Evolutionary conservation across 2,888 invertebrate species (phyloP).

Genomic region (Eupeodes latifasciatus): DNA sequence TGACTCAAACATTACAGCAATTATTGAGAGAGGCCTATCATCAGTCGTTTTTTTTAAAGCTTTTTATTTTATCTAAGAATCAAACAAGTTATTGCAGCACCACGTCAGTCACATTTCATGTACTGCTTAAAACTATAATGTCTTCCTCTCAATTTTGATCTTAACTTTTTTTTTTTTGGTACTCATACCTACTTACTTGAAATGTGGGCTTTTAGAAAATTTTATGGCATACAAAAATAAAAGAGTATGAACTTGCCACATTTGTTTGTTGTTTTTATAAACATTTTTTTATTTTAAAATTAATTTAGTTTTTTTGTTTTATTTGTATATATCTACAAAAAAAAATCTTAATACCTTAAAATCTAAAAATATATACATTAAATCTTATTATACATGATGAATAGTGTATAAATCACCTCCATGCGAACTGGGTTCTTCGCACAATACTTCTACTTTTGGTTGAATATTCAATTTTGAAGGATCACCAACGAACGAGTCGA

Average conservation of each 20-base stretch:
- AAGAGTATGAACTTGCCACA: not conserved
- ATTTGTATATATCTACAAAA: not conserved
- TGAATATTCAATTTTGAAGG: constrained; percentile 25
- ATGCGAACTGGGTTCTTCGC: constrained; percentile 27
- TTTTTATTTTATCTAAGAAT: too few species aligned
- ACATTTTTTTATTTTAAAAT: constrained; percentile 19
- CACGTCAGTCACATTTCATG: too few species aligned
- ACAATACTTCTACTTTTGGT: constrained; percentile 62
- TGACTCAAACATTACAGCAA: too few species aligned
- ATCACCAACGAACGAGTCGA: constrained; percentile 1
- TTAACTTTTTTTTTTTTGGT: too few species aligned
- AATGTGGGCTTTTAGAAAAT: too few species aligned
- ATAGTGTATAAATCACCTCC: constrained; percentile 32
- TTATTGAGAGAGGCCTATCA: too few species aligned
- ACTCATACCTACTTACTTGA: too few species aligned
- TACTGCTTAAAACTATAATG: too few species aligned
- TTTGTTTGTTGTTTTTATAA: constrained; percentile 2
- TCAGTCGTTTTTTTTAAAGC: too few species aligned
- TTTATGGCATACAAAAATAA: not conserved
- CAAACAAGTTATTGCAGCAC: too few species aligned
- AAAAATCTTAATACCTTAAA: not conserved
- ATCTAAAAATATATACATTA: not conserved
- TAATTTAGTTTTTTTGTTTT: not conserved
- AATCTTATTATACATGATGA: constrained; percentile 26
- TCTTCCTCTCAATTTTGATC: too few species aligned